Percentiles rank a stretch among this genome's conserved stretches.
phyloP scores from a whole-genome alignment of 2,888 invertebrate genomes.

The Cabera pusaria region DNA sequence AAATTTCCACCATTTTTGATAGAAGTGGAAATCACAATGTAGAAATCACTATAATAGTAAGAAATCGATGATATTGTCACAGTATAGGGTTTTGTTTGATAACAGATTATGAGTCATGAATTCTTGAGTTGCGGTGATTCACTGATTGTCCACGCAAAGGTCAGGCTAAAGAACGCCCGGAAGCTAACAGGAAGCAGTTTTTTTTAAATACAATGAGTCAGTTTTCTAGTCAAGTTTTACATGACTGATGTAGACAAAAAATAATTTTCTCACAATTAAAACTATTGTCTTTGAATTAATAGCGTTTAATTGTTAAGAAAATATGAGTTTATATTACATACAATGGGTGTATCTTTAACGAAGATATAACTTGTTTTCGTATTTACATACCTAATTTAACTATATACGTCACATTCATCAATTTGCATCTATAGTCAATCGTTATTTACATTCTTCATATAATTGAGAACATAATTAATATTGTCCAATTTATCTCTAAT shows the following conservation, averaged over 20 bases:
- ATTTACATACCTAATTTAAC: conserved; percentile 22
- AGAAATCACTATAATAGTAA: conserved; percentile 23
- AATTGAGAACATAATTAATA: conserved; percentile 18
- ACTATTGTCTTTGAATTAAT: conserved; percentile 18
- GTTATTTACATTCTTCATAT: conserved; percentile 20
- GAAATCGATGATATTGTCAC: conserved; percentile 28
- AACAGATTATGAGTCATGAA: conserved; percentile 48
- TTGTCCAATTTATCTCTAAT: conserved; percentile 18
- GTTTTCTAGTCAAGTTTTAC: conserved; percentile 6
- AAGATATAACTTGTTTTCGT: conserved; percentile 20
- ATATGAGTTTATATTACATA: conserved; percentile 19
- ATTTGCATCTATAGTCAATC: conserved; percentile 13
- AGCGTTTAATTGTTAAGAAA: conserved; percentile 20
- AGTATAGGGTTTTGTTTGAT: conserved; percentile 49
- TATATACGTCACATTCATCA: conserved; percentile 15
- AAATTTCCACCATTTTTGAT: conserved; percentile 7
- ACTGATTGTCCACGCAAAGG: conserved; percentile 25
- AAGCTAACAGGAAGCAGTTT: conserved; percentile 40
- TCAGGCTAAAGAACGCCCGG: conserved; percentile 36
- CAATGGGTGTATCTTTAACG: conserved; percentile 16
- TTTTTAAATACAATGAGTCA: conserved; percentile 33
- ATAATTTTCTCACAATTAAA: conserved; percentile 12
- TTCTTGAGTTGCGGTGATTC: conserved; percentile 39
- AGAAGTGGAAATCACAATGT: conserved; percentile 14
- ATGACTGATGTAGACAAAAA: conserved; percentile 15